A percentile compares a stretch with the other conserved stretches of the same genome.
Evolutionary conservation across 2,797 vertebrate species (phyloP).

Genomic region (Chlorospingus semifuscus): DNA sequence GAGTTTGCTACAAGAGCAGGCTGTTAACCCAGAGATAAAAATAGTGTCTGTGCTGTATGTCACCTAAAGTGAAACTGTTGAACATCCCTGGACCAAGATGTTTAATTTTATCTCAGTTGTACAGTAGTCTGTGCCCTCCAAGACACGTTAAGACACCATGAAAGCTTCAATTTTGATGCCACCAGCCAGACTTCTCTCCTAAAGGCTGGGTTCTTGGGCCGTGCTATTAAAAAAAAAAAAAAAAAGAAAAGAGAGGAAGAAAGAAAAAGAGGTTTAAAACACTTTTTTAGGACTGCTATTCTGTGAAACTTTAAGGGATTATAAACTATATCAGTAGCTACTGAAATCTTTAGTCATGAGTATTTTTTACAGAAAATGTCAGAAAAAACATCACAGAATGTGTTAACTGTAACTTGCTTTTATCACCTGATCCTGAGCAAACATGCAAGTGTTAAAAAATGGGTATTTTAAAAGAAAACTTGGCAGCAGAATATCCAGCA

Average conservation of each 20-base stretch:
- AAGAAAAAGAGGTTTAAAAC: background rate
- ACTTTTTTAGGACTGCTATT: background rate
- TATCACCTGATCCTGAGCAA: background rate
- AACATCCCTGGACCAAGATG: background rate
- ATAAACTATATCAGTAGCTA: background rate
- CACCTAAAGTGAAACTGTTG: background rate
- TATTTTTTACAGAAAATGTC: constrained; percentile 32
- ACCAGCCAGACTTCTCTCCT: background rate
- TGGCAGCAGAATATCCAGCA: constrained; percentile 21
- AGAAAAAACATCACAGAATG: constrained; percentile 28
- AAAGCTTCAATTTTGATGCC: background rate
- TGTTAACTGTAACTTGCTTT: constrained; percentile 7
- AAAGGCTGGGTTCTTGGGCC: background rate
- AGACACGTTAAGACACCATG: background rate
- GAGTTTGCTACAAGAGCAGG: background rate
- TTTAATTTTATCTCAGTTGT: constrained; percentile 2
- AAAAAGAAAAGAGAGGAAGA: background rate
- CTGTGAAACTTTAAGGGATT: constrained; percentile 19
- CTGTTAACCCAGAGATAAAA: background rate
- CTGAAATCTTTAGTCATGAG: constrained; percentile 4
- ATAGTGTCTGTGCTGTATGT: background rate
- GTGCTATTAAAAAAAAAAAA: background rate
- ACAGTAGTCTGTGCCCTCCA: background rate
- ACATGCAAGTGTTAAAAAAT: constrained; percentile 39
- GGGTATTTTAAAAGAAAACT: constrained; percentile 21